A percentile compares a stretch with the other conserved stretches of the same genome.
Evolutionary conservation across 1,140 invertebrate genomes (phyloP).

Genomic region (Tenebrio molitor): DNA sequence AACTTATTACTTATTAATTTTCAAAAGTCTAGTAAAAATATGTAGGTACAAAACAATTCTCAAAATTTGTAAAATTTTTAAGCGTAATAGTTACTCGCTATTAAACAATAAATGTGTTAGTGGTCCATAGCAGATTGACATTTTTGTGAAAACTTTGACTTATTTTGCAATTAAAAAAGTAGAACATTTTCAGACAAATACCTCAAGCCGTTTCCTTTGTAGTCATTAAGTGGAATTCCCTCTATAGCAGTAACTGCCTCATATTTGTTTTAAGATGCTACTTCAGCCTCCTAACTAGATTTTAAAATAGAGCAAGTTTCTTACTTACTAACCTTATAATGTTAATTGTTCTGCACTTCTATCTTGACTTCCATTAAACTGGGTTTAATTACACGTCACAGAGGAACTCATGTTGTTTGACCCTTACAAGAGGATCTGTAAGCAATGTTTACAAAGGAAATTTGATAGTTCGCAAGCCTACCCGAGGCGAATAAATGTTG

Average conservation of each 20-base stretch:
- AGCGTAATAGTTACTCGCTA: too few relatives aligned
- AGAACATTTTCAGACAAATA: too few relatives aligned
- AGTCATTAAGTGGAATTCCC: too few relatives aligned
- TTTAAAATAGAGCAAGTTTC: not conserved
- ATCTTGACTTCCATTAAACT: constrained; percentile 14
- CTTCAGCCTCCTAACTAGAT: not conserved
- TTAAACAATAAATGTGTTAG: too few relatives aligned
- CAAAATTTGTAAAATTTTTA: too few relatives aligned
- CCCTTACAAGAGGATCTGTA: constrained; percentile 23
- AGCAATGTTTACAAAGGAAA: constrained; percentile 34
- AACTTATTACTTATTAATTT: too few relatives aligned
- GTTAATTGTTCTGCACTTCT: constrained; percentile 14
- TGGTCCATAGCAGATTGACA: too few relatives aligned
- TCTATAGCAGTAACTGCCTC: not conserved
- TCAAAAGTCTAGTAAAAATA: too few relatives aligned
- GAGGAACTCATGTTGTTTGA: constrained; percentile 33
- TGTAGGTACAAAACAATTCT: too few relatives aligned
- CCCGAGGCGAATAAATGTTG: constrained; percentile 14
- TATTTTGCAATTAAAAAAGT: too few relatives aligned
- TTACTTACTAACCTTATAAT: constrained; percentile 3
- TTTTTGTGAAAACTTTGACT: too few relatives aligned
- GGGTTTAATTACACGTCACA: constrained; percentile 40
- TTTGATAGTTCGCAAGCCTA: constrained; percentile 19
- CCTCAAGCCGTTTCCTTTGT: too few relatives aligned
- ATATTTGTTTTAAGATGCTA: not conserved